Evolutionary conservation across 2,113 vertebrate species (phyloP).

Genomic region (Mungos mungo): DNA sequence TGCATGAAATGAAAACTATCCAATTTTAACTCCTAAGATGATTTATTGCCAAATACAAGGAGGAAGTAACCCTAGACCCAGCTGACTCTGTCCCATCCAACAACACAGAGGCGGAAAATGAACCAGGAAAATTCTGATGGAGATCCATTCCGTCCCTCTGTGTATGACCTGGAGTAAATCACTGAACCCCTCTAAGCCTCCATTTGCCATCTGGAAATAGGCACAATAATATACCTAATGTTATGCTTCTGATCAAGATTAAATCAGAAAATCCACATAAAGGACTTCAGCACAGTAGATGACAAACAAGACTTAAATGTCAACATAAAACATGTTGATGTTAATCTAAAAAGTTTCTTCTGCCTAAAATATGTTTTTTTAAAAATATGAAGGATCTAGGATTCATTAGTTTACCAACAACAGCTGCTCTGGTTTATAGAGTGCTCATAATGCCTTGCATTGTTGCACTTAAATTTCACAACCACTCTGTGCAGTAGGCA

Average conservation of each 20-base stretch:
- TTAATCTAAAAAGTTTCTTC: slow-evolving; percentile 19
- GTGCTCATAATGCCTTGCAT: rapidly evolving
- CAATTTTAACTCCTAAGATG: not conserved
- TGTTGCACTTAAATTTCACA: not conserved
- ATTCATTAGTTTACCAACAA: not conserved
- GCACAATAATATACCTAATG: not conserved
- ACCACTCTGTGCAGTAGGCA: not conserved
- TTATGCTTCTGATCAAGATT: not conserved
- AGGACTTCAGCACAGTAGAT: not conserved
- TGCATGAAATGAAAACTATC: not conserved
- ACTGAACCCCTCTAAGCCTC: not conserved
- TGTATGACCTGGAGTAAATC: not conserved
- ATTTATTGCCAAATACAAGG: not conserved
- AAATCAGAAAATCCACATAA: not conserved
- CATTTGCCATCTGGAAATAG: not conserved
- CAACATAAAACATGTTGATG: not conserved
- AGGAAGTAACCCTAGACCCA: not conserved
- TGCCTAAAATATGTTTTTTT: not conserved
- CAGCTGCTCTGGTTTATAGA: not conserved
- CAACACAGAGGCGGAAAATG: not conserved
- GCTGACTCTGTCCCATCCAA: not conserved
- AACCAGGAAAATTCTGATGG: not conserved
- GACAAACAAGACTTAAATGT: not conserved
- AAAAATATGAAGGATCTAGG: not conserved
- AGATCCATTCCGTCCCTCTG: not conserved